These are phyloP conservation scores for Masnerella sp. DNA, from an alignment of 2,888 invertebrate species.

Conservation along the genomic window DNA sequence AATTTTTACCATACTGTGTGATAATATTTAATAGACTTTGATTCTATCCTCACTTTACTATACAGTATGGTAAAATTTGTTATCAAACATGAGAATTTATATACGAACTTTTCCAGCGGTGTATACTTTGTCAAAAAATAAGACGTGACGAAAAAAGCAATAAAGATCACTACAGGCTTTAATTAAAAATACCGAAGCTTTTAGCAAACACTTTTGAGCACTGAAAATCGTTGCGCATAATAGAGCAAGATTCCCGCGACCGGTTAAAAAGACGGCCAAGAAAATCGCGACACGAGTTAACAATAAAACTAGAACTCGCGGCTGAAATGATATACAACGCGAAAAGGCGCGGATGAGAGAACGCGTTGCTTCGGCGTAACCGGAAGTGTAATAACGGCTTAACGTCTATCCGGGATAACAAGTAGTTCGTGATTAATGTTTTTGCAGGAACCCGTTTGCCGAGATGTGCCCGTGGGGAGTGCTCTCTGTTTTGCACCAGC, in stretches of 20 bases:
- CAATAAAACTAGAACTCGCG: conserved; percentile 38
- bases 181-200: conserved; percentile 33
- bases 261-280: conserved; percentile 18
- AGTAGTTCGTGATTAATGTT: conserved; percentile 72
- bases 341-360: conserved; percentile 47
- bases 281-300: conserved; percentile 43
- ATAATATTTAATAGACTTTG: no score
- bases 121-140: no score
- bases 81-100: no score
- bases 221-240: conserved; percentile 26
- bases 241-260: conserved; percentile 23
- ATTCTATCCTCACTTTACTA: no score
- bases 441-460: conserved; percentile 68
- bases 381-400: conserved; percentile 64
- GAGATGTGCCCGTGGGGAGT: conserved; percentile 68
- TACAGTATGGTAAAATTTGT: no score
- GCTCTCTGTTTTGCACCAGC: conserved; percentile 67
- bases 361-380: conserved; percentile 45
- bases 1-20: no score
- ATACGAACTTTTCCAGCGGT: no score
- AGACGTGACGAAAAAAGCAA: conserved; percentile 33
- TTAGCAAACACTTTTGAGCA: conserved; percentile 11
- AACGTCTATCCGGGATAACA: conserved; percentile 65
- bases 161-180: conserved; percentile 20
- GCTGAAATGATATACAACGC: conserved; percentile 47